Percentiles rank a stretch among this genome's conserved stretches.
Conservation (phyloP, 2,888 invertebrate genomes). For the Drosophila yooni region DNA sequence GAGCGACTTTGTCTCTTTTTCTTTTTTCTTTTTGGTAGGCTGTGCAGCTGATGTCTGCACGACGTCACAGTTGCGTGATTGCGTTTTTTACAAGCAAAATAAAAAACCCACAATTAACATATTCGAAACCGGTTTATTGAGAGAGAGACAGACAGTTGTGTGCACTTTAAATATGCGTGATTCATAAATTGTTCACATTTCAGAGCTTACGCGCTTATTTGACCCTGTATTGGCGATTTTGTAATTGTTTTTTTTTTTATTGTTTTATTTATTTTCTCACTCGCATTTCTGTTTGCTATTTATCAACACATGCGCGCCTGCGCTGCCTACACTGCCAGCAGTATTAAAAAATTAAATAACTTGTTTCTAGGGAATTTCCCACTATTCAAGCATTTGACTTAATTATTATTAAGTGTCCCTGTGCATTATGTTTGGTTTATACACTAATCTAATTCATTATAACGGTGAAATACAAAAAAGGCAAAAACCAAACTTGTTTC, state of each 20-base stretch:
- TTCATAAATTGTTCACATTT: constrained; percentile 66
- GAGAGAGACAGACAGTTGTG: constrained; percentile 6
- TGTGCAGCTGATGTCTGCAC: constrained; percentile 47
- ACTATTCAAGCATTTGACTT: constrained; percentile 24
- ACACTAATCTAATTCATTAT: constrained; percentile 12
- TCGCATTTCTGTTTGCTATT: constrained; percentile 29
- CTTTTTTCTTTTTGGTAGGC: constrained; percentile 11
- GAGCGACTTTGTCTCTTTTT: constrained; percentile 25
- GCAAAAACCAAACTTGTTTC: neutral
- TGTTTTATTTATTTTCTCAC: constrained; percentile 3
- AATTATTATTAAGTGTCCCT: constrained; percentile 31
- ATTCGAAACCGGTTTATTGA: constrained; percentile 61
- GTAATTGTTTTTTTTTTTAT: constrained; percentile 56
- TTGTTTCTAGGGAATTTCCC: constrained; percentile 55
- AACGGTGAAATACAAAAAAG: neutral
- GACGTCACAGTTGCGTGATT: constrained; percentile 69
- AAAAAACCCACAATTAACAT: constrained; percentile 68
- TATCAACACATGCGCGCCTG: constrained; percentile 43
- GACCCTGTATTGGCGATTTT: constrained; percentile 75
- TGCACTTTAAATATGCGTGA: constrained; percentile 52
- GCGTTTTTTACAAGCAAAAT: constrained; percentile 38
- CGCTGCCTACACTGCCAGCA: constrained; percentile 38
- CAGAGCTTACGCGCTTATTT: constrained; percentile 54
- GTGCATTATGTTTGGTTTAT: constrained; percentile 10
- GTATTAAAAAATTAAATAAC: constrained; percentile 7